Evolutionary conservation across 2,797 vertebrate species (phyloP).

Genomic region (Melanotaenia parkinsoni): DNA sequence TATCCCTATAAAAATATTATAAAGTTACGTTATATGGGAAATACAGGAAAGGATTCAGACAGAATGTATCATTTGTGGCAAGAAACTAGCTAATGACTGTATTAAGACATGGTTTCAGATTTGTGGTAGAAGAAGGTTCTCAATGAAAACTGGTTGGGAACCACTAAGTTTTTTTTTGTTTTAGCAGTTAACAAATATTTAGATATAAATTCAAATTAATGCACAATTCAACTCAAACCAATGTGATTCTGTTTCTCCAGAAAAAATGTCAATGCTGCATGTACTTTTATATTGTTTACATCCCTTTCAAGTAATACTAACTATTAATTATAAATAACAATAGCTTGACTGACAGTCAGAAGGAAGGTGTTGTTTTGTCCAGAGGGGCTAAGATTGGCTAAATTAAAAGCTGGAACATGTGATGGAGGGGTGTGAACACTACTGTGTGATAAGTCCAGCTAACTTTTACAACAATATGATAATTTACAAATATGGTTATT

Average conservation of each 20-base stretch:
- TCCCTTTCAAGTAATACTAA: not conserved
- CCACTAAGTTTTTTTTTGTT: too few relatives aligned
- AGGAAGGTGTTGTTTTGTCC: slow-evolving; percentile 11
- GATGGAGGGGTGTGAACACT: not conserved
- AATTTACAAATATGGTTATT: not conserved
- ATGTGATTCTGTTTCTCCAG: not conserved
- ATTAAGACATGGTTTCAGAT: too few relatives aligned
- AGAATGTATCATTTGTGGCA: too few relatives aligned
- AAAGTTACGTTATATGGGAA: too few relatives aligned
- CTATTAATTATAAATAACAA: not conserved
- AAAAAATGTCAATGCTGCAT: not conserved
- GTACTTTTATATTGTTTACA: not conserved
- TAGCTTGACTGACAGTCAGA: not conserved
- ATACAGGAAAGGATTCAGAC: too few relatives aligned
- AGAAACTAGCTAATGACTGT: too few relatives aligned
- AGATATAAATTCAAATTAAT: too few relatives aligned
- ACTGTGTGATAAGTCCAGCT: not conserved
- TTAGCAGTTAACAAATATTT: too few relatives aligned
- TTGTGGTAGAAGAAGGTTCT: too few relatives aligned
- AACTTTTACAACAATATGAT: not conserved
- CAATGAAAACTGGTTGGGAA: too few relatives aligned
- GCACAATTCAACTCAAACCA: not conserved
- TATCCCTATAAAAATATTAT: too few relatives aligned
- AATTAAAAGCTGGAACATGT: not conserved
- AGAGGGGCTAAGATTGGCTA: not conserved